Evolutionary conservation across 2,797 vertebrate genomes (phyloP).

Genomic region (Scleropages formosus): DNA sequence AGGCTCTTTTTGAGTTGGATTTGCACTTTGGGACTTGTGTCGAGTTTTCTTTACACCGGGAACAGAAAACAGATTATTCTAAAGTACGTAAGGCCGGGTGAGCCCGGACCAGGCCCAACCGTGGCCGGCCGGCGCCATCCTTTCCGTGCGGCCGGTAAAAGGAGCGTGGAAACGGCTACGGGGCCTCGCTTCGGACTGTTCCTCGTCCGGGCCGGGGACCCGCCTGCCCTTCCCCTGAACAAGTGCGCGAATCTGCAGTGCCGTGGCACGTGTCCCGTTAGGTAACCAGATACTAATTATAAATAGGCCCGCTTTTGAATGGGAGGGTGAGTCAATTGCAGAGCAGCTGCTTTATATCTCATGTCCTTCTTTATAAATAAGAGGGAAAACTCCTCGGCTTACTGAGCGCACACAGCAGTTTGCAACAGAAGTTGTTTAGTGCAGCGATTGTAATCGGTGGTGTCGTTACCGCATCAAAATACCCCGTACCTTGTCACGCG

Average conservation of each 20-base stretch:
- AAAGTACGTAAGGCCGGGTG: no score
- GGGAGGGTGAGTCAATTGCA: conserved; percentile 54
- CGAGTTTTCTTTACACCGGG: no score
- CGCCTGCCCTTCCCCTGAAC: conserved; percentile 47
- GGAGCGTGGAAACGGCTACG: conserved; percentile 49
- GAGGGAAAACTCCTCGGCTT: background rate
- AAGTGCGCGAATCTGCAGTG: conserved; percentile 57
- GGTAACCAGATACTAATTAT: conserved; percentile 47
- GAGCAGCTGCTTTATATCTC: conserved; percentile 55
- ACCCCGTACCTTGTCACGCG: no score
- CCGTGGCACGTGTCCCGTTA: conserved; percentile 57
- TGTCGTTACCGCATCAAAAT: no score
- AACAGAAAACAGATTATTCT: no score
- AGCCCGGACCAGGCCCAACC: no score
- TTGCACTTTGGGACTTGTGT: no score
- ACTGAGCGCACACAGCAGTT: background rate
- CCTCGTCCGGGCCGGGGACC: conserved; percentile 51
- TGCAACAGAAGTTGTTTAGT: background rate
- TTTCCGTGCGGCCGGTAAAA: conserved; percentile 2
- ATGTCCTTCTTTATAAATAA: conserved; percentile 5
- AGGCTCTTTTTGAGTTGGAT: no score
- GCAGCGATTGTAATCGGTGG: no score
- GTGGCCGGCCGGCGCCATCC: no score
- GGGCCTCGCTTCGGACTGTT: conserved; percentile 51
- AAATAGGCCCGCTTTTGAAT: conserved; percentile 61